phyloP scores from a whole-genome alignment of 2,888 invertebrate species.

The Sialis lutaria region DNA sequence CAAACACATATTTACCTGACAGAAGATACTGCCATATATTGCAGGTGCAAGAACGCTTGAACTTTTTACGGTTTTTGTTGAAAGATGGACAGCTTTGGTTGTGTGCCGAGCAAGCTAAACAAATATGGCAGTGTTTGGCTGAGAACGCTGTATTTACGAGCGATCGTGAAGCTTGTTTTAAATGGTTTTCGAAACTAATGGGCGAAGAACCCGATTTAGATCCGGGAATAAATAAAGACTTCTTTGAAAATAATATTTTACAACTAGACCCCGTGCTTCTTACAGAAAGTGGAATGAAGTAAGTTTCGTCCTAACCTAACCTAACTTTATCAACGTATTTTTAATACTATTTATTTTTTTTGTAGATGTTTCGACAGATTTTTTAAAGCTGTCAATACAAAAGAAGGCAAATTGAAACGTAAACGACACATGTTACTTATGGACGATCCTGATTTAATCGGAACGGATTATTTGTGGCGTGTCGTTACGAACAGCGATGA shows the following conservation, averaged over 20 bases:
- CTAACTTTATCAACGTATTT: too few species aligned
- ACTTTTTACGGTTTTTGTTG: constrained; percentile 78
- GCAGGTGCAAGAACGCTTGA: constrained; percentile 86
- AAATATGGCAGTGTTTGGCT: constrained; percentile 92
- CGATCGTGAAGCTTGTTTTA: constrained; percentile 92
- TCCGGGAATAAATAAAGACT: constrained; percentile 87
- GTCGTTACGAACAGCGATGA: constrained; percentile 73
- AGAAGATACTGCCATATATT: constrained; percentile 80
- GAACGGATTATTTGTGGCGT: constrained; percentile 89
- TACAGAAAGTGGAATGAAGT: constrained; percentile 92
- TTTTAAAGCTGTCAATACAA: constrained; percentile 88
- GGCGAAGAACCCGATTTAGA: constrained; percentile 93
- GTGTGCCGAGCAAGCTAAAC: constrained; percentile 91
- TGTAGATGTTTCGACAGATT: constrained; percentile 53
- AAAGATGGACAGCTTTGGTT: constrained; percentile 95
- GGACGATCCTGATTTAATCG: constrained; percentile 88
- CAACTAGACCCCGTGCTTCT: constrained; percentile 79
- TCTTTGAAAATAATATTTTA: constrained; percentile 88
- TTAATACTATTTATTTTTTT: constrained; percentile 7
- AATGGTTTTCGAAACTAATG: constrained; percentile 96
- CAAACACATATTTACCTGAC: constrained; percentile 63
- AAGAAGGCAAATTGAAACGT: constrained; percentile 79
- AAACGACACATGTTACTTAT: constrained; percentile 74
- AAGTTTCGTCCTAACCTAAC: too few species aligned
- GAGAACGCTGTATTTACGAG: constrained; percentile 82